Conservation (phyloP, 2,797 vertebrate genomes). For the Spinus pinus region DNA sequence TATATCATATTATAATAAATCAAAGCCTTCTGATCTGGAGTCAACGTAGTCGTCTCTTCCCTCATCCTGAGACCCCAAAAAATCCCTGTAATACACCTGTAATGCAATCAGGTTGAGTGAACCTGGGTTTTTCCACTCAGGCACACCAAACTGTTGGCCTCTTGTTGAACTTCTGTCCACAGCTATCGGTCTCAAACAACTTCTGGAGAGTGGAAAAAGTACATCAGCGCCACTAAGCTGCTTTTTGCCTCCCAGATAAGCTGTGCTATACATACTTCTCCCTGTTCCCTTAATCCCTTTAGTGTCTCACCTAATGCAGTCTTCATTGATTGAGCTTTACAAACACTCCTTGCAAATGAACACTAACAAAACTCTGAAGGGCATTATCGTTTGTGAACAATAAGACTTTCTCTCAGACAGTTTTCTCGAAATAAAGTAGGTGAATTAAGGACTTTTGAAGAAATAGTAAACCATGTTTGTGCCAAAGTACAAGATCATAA, state of each 20-base stretch:
- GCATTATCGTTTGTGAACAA: accelerated
- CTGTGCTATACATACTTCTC: neutral
- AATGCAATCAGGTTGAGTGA: neutral
- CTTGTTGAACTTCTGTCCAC: neutral
- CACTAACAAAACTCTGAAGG: neutral
- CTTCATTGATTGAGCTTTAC: neutral
- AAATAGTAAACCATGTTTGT: neutral
- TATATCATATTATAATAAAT: too few species aligned
- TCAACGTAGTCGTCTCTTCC: too few species aligned
- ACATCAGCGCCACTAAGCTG: neutral
- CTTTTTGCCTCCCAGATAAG: neutral
- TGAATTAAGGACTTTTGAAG: neutral
- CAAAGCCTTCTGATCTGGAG: too few species aligned
- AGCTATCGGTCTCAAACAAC: neutral
- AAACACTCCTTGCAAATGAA: neutral
- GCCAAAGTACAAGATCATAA: neutral
- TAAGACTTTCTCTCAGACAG: neutral
- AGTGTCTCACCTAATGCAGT: neutral
- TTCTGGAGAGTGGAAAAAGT: neutral
- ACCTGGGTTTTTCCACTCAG: neutral
- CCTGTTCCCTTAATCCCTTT: neutral
- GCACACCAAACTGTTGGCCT: neutral
- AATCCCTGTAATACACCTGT: too few species aligned
- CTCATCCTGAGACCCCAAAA: too few species aligned
- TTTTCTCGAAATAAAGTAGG: neutral